Percentiles rank a stretch among this genome's conserved stretches.
Conservation (phyloP, 2,888 invertebrate genomes). For the Troides oblongomaculatus region DNA sequence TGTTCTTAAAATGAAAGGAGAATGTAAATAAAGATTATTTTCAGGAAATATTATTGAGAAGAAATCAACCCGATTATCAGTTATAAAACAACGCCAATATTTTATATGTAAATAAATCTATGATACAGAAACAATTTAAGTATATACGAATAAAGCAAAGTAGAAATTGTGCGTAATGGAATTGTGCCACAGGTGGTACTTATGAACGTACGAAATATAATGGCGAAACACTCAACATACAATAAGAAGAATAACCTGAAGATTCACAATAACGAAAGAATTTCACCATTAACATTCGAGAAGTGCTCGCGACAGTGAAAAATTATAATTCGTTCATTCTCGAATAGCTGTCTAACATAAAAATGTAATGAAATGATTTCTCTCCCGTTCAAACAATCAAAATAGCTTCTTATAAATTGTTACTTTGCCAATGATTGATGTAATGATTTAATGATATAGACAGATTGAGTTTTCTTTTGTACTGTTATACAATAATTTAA, state of each 20-base stretch:
- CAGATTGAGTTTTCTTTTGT: no score
- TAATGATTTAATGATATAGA: no score
- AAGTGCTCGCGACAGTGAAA: neutral
- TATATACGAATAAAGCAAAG: neutral
- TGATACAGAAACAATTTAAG: no score
- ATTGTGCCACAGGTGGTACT: constrained; percentile 27
- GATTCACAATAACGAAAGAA: neutral
- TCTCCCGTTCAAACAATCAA: no score
- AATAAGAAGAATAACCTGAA: constrained; percentile 5
- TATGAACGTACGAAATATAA: constrained; percentile 13
- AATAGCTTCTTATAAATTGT: no score
- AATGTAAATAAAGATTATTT: neutral
- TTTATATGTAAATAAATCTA: no score
- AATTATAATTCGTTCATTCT: neutral
- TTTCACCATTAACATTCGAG: neutral
- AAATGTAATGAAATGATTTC: no score
- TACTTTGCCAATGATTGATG: no score
- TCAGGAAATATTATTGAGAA: neutral
- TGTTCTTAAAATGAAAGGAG: neutral
- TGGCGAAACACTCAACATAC: constrained; percentile 17
- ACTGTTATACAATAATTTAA: neutral
- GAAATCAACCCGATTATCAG: neutral
- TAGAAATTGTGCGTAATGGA: constrained; percentile 22
- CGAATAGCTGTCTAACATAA: no score
- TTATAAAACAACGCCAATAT: neutral